phyloP scores from a whole-genome alignment of 2,888 invertebrate genomes.

The Drosophila birchii region DNA sequence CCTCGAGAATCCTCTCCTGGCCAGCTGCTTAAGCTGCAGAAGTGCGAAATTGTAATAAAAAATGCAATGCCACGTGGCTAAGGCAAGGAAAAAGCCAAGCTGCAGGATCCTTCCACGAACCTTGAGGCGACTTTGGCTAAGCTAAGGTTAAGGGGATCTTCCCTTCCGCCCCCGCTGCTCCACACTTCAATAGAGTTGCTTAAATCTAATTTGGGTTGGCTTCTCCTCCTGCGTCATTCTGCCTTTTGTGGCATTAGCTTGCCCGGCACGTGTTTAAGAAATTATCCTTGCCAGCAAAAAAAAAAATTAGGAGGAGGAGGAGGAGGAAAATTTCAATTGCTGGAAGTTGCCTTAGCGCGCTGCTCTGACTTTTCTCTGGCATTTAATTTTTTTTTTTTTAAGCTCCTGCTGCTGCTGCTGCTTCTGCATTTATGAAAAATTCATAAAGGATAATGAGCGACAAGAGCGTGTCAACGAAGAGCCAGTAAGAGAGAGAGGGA shows the following conservation, averaged over 20 bases:
- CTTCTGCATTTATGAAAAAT: constrained; percentile 81
- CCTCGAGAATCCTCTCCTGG: neutral
- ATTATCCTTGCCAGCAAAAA: constrained; percentile 55
- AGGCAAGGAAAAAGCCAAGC: constrained; percentile 1
- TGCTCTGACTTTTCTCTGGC: constrained; percentile 14
- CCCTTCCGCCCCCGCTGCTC: constrained; percentile 12
- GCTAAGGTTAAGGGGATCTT: constrained; percentile 53
- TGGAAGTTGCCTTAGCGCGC: constrained; percentile 42
- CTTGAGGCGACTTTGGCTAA: constrained; percentile 40
- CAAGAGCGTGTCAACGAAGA: constrained; percentile 74
- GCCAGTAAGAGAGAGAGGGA: constrained; percentile 10
- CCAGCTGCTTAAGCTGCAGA: constrained; percentile 41
- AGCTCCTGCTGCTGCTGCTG: constrained; percentile 32
- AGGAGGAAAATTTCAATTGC: constrained; percentile 67
- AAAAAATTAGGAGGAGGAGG: too few species aligned
- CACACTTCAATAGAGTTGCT: constrained; percentile 67
- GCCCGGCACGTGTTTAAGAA: constrained; percentile 71
- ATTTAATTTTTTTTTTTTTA: constrained; percentile 17
- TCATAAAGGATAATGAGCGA: constrained; percentile 83
- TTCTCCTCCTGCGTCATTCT: constrained; percentile 2
- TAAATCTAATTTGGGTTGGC: constrained; percentile 70
- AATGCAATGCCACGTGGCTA: constrained; percentile 59
- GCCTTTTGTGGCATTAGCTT: constrained; percentile 65
- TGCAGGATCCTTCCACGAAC: constrained; percentile 21
- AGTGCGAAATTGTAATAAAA: constrained; percentile 72